These are phyloP conservation scores for Scyliorhinus canicula DNA, from an alignment of 2,797 vertebrate genomes.

Conservation along the genomic window DNA sequence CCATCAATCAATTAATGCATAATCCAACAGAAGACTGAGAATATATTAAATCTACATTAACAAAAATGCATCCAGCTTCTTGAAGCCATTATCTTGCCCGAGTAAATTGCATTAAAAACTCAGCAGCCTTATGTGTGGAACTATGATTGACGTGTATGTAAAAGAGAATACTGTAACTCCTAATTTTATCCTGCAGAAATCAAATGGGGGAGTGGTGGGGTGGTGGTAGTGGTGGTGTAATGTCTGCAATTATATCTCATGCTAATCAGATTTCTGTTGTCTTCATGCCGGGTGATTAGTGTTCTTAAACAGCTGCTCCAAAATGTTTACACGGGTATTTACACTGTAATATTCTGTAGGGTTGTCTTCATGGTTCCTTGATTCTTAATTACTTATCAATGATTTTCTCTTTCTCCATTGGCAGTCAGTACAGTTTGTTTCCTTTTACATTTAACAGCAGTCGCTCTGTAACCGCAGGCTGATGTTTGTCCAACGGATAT, in stretches of 20 bases:
- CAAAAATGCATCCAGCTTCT: not conserved
- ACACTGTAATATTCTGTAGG: not conserved
- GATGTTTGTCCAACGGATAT: not conserved
- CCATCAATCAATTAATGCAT: not conserved
- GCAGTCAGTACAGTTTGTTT: not conserved
- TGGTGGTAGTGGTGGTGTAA: not conserved
- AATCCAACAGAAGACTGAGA: not conserved
- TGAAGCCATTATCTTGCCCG: not conserved
- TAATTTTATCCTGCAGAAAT: constrained; percentile 23
- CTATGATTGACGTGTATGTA: not conserved
- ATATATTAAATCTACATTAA: constrained; percentile 1
- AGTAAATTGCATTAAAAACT: not conserved
- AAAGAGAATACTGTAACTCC: not conserved
- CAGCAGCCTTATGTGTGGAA: not conserved
- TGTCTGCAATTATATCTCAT: constrained; percentile 1
- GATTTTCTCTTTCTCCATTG: constrained; percentile 44
- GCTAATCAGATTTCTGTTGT: constrained; percentile 31
- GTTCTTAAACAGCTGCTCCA: constrained; percentile 35
- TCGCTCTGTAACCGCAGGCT: not conserved
- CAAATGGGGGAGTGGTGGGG: not conserved
- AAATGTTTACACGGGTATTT: constrained; percentile 32
- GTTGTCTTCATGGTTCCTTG: constrained; percentile 46
- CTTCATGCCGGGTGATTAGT: constrained; percentile 12
- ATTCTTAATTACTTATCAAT: constrained; percentile 50
- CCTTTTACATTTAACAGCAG: not conserved